Percentiles rank a stretch among this genome's conserved stretches.
Conservation (phyloP, 2,113 vertebrate genomes). For the Eulacestoma nigropectus region DNA sequence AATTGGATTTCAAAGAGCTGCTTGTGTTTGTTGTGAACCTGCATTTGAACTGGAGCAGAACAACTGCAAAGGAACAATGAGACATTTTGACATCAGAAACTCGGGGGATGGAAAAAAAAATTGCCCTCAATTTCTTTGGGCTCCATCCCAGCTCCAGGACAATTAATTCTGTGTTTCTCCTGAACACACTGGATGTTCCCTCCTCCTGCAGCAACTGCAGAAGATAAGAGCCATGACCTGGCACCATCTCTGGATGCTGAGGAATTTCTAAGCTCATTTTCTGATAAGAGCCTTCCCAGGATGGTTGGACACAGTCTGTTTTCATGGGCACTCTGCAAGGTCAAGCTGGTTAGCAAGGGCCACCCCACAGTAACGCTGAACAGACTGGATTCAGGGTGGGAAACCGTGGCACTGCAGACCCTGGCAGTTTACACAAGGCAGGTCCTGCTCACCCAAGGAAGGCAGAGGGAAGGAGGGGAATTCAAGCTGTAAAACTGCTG, state of each 20-base stretch:
- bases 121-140: background rate
- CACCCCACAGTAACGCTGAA: background rate
- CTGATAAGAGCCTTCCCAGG: constrained; percentile 4
- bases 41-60: background rate
- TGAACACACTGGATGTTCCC: constrained; percentile 36
- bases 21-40: background rate
- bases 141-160: background rate
- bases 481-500: background rate
- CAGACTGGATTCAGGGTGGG: background rate
- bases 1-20: background rate
- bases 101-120: background rate
- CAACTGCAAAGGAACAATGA: background rate
- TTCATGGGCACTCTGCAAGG: background rate
- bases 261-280: constrained; percentile 37
- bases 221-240: constrained; percentile 31
- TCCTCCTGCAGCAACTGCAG: background rate
- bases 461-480: background rate
- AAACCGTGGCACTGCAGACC: background rate
- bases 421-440: fast-evolving
- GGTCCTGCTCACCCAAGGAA: background rate
- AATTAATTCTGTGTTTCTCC: background rate
- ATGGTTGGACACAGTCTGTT: background rate
- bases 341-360: background rate
- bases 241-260: background rate
- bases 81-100: background rate